Base-by-base conservation (phyloP, 2,888 invertebrate genomes). In the Patella ulyssiponensis region DNA sequence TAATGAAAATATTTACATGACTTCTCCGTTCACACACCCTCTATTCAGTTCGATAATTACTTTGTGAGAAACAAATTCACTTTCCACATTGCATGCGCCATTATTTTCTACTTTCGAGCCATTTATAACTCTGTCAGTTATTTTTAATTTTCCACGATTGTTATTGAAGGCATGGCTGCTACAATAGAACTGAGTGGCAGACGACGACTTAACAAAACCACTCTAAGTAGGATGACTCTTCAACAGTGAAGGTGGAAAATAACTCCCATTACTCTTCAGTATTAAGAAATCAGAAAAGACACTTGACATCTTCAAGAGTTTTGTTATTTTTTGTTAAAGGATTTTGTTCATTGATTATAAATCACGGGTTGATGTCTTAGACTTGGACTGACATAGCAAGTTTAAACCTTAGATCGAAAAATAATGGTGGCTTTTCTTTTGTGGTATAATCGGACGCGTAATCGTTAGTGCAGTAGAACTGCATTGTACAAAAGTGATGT, bases 181-280 rank as follows among this genome's bases (percentile, higher is more conserved):
- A 64, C 64, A 64, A 64, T 23, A 64, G 64, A 64, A 23, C 14
- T 64, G 64, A 64, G 64, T 64, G 64, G 64, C 64, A 64, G 64
- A 20, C 7, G 23, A 64, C 64, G 44, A 64, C 64, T 20, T 20
- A 64, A 64, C 64, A 64, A 64, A 64, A 64, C 64, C 20, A 23
- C 64, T 64, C 23, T 64, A 64, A 64, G 64, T 64, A 64, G 64
- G 20, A 23, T 64, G 64, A 64, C 64, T 64, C 64, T 64, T 64
- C 64, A 64, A 64, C 23, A 23, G 64, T 64, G 64, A 64, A 64
- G 64, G 64, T 64, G 20, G 64, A 64, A 64, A 64, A 23, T 64
- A 23, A 64, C 44, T 44, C 20, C 64, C 20, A 64, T 64, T 23
- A 64, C 64, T 64, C 64, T 64, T 23, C 64, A 64, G 23, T 20